phyloP scores from a whole-genome alignment of 2,797 vertebrate species.

The Lates japonicus region DNA sequence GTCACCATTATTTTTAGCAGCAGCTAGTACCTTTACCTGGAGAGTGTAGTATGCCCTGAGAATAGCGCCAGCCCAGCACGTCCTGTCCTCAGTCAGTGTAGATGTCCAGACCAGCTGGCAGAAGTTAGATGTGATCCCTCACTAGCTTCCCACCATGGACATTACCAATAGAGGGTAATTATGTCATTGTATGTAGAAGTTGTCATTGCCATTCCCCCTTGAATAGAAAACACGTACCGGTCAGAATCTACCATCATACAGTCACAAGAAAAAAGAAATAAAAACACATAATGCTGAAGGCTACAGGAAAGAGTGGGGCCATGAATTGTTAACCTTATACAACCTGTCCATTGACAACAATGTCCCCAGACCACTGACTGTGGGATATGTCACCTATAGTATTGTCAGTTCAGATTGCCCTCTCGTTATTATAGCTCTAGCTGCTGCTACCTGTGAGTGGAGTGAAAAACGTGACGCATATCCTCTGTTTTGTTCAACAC shows the following conservation, averaged over 20 bases:
- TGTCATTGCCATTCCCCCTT: too few species aligned
- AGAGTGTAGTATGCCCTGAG: neutral
- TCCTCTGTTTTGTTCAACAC: neutral
- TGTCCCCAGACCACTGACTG: neutral
- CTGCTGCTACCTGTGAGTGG: neutral
- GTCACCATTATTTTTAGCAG: conserved; percentile 3
- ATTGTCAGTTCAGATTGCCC: conserved; percentile 3
- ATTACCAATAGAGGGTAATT: neutral
- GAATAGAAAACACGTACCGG: neutral
- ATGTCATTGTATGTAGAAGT: neutral
- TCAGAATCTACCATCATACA: too few species aligned
- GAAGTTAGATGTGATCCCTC: neutral
- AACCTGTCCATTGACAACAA: too few species aligned
- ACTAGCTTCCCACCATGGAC: neutral
- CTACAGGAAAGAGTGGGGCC: neutral
- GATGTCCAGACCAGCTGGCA: neutral
- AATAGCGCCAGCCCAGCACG: neutral
- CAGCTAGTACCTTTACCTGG: neutral
- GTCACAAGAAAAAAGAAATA: neutral
- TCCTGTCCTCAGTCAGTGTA: neutral
- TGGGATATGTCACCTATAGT: too few species aligned
- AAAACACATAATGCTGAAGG: neutral
- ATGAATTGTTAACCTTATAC: neutral
- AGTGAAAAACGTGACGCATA: neutral
- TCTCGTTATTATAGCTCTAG: neutral